Evolutionary conservation across 2,888 invertebrate species (phyloP).

Genomic region (Calameuta pallipes): DNA sequence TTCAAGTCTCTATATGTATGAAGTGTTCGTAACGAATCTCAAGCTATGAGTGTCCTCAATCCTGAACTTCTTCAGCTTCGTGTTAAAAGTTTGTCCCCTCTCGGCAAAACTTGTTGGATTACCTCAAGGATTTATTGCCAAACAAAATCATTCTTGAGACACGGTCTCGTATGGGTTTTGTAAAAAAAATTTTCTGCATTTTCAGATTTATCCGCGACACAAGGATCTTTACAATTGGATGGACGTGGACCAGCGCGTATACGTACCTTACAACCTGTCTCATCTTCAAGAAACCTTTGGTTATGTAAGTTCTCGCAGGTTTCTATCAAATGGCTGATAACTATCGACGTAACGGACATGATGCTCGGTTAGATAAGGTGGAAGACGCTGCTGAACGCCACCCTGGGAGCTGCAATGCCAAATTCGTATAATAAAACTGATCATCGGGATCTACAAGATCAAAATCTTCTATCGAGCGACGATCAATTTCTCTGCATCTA

Average conservation of each 20-base stretch:
- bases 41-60: neutral
- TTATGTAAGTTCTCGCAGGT: slow-evolving; percentile 60
- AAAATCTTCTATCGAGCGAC: slow-evolving; percentile 35
- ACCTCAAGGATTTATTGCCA: neutral
- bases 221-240: slow-evolving; percentile 65
- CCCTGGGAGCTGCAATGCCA: slow-evolving; percentile 48
- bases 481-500: slow-evolving; percentile 58
- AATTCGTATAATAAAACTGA: slow-evolving; percentile 43
- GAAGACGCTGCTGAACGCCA: slow-evolving; percentile 57
- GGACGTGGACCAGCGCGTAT: slow-evolving; percentile 63
- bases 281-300: slow-evolving; percentile 65
- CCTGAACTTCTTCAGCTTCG: neutral
- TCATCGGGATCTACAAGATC: slow-evolving; percentile 32
- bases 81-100: neutral
- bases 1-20: neutral
- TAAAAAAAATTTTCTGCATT: neutral
- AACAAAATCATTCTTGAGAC: neutral
- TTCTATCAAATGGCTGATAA: slow-evolving; percentile 16
- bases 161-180: neutral
- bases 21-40: neutral
- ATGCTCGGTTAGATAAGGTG: slow-evolving; percentile 59
- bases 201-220: slow-evolving; percentile 63
- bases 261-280: slow-evolving; percentile 63
- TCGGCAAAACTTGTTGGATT: neutral
- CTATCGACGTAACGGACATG: slow-evolving; percentile 25